A percentile compares a stretch with the other conserved stretches of the same genome.
These are phyloP conservation scores for Notechis scutatus DNA, from an alignment of 2,113 vertebrate genomes.

Conservation along the genomic window DNA sequence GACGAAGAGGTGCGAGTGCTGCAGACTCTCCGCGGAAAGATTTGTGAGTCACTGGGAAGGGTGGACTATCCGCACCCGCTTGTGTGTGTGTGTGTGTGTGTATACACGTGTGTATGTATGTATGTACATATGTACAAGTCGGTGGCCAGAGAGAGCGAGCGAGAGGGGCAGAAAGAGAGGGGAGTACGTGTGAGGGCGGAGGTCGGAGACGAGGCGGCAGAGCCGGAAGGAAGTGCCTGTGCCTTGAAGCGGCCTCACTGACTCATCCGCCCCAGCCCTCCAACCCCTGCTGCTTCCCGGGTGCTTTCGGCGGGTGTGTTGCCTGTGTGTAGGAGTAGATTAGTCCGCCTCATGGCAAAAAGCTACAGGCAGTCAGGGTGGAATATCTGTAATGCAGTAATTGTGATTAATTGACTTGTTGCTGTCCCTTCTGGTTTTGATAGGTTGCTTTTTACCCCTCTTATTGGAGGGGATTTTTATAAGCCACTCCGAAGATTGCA, in stretches of 20 bases:
- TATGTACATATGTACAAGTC: no score
- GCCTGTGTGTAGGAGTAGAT: background rate
- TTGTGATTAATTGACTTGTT: background rate
- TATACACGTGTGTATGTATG: no score
- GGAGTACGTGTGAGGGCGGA: background rate
- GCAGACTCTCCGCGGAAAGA: slow-evolving; percentile 84
- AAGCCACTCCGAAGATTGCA: background rate
- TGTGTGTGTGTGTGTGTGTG: background rate
- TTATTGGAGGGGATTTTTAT: background rate
- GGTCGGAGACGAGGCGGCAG: background rate
- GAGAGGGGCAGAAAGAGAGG: background rate
- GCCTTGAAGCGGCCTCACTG: background rate
- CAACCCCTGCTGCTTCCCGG: background rate
- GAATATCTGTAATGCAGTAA: background rate
- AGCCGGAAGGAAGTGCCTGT: slow-evolving; percentile 12
- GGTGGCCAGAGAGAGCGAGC: background rate
- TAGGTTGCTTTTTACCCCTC: background rate
- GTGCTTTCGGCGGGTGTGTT: background rate
- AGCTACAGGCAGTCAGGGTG: background rate
- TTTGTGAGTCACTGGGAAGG: slow-evolving; percentile 75
- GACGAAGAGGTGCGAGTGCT: slow-evolving; percentile 77
- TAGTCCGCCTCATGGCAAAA: background rate
- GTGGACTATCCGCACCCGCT: background rate
- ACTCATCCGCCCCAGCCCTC: slow-evolving; percentile 10
- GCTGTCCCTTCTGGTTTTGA: background rate